Conservation (phyloP, 2,113 vertebrate species). For the Pygoscelis adeliae region DNA sequence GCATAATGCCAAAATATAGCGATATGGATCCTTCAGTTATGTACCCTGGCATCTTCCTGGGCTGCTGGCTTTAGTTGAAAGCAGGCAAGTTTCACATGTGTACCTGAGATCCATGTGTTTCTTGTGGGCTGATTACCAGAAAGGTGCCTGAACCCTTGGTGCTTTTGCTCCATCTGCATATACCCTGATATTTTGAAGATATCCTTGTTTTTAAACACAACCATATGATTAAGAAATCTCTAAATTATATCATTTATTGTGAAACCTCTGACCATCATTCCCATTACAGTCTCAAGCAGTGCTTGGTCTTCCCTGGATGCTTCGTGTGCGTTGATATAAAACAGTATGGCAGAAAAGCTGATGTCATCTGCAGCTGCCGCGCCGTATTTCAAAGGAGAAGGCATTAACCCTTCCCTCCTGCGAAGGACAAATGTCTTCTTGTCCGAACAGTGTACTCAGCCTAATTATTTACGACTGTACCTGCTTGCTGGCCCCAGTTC, state of each 20-base stretch:
- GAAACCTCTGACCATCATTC: not conserved
- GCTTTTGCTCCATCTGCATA: not conserved
- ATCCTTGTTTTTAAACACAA: not conserved
- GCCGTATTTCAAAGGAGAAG: conserved; percentile 22
- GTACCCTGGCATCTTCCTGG: not conserved
- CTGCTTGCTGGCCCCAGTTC: not conserved
- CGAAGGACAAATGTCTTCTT: not conserved
- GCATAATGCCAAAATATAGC: not conserved
- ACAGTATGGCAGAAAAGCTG: conserved; percentile 60
- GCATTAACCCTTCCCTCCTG: conserved; percentile 36
- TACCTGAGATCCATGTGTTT: not conserved
- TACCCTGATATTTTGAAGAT: not conserved
- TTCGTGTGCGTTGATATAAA: conserved; percentile 37
- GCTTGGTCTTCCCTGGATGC: conserved; percentile 32
- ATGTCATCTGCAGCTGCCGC: conserved; percentile 62
- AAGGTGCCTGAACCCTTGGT: not conserved
- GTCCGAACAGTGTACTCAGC: not conserved
- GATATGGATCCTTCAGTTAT: not conserved
- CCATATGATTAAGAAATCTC: not conserved
- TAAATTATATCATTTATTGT: not conserved
- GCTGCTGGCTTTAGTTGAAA: not conserved
- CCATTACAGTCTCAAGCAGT: not conserved
- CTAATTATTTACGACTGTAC: not conserved
- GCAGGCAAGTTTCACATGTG: not conserved
- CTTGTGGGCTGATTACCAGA: not conserved